Percentiles rank a stretch among this genome's conserved stretches.
Conservation (phyloP, 2,113 vertebrate genomes). For the Oceanites oceanicus region DNA sequence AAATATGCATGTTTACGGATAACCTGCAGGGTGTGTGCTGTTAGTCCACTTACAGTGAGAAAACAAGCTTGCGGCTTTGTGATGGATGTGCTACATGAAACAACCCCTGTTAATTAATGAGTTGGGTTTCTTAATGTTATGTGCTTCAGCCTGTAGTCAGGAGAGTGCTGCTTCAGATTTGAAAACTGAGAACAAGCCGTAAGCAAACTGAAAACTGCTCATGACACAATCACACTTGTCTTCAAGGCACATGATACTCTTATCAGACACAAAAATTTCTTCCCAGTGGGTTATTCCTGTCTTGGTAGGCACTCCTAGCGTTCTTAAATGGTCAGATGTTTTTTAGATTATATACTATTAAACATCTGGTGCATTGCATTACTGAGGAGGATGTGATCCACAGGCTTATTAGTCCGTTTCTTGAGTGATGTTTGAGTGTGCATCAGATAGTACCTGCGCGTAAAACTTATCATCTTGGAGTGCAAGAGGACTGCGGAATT, state of each 20-base stretch:
- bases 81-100: constrained; percentile 18
- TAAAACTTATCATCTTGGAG: neutral
- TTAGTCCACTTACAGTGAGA: neutral
- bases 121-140: constrained; percentile 4
- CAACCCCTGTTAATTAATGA: constrained; percentile 39
- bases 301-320: neutral
- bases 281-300: neutral
- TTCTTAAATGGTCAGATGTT: neutral
- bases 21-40: constrained; percentile 31
- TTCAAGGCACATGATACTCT: neutral
- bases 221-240: neutral
- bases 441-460: neutral
- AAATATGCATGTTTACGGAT: neutral
- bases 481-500: neutral
- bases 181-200: neutral
- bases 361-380: neutral
- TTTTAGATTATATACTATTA: neutral
- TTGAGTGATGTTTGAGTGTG: neutral
- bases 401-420: neutral
- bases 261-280: neutral
- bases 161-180: neutral
- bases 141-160: neutral
- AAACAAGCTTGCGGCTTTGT: constrained; percentile 42
- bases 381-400: neutral
- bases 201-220: constrained; percentile 17